A percentile compares a stretch with the other conserved stretches of the same genome.
Conservation (phyloP, 1,140 invertebrate genomes). For the Brachionus sp. region DNA sequence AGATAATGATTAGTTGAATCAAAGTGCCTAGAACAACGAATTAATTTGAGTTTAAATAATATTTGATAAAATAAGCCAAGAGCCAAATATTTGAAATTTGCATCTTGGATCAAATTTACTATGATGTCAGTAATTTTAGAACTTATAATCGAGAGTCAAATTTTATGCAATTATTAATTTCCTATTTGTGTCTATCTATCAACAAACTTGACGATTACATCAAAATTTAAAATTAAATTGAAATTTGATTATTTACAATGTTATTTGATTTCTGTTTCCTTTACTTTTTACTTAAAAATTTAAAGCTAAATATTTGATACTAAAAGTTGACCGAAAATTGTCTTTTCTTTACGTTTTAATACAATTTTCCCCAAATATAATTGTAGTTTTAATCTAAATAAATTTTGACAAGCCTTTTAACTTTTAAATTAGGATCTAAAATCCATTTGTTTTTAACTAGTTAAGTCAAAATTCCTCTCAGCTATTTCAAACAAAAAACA, state of each 20-base stretch:
- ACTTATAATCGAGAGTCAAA: background rate
- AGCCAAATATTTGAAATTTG: background rate
- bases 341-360: background rate
- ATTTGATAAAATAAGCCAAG: background rate
- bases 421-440: background rate
- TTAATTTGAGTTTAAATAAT: background rate
- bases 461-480: background rate
- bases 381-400: background rate
- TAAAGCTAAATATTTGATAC: background rate
- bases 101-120: background rate
- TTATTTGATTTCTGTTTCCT: background rate
- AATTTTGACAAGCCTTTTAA: background rate
- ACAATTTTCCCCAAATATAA: background rate
- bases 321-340: background rate
- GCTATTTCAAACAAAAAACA: background rate
- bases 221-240: background rate
- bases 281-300: background rate
- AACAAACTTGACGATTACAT: background rate
- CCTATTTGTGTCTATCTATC: background rate
- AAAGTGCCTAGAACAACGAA: background rate
- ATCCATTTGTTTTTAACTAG: background rate
- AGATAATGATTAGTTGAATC: background rate
- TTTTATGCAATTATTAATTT: conserved; percentile 6
- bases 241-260: background rate
- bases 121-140: background rate